These are phyloP conservation scores for Malurus alboscapulatus DNA, from an alignment of 2,113 vertebrate species.

Conservation along the genomic window DNA sequence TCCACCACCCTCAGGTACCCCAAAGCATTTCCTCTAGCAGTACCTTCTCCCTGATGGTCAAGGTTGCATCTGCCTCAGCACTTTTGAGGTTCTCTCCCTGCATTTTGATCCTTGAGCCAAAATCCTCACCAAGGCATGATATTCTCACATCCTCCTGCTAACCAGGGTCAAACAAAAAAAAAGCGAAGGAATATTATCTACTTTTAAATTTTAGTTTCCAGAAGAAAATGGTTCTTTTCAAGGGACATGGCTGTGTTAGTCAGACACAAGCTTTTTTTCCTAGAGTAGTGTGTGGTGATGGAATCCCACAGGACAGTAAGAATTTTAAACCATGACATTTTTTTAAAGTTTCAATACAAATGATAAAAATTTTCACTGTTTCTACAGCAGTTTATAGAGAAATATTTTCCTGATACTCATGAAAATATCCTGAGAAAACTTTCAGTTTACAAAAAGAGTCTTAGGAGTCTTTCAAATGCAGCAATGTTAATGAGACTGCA, in stretches of 20 bases:
- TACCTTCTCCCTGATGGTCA: neutral
- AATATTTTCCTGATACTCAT: neutral
- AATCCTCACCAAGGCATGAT: neutral
- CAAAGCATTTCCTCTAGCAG: neutral
- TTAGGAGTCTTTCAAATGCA: conserved; percentile 1
- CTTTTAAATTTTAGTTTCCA: neutral
- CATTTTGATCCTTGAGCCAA: neutral
- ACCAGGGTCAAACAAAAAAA: neutral
- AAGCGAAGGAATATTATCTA: rapidly evolving
- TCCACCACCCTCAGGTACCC: neutral
- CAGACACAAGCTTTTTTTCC: neutral
- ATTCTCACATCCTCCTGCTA: neutral
- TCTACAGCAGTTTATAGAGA: neutral
- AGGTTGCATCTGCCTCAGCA: neutral
- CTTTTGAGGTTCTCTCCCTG: neutral
- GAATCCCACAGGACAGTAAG: neutral
- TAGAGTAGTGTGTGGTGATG: neutral
- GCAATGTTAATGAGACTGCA: conserved; percentile 34
- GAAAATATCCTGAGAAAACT: conserved; percentile 6
- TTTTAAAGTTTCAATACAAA: neutral
- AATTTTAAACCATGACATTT: neutral
- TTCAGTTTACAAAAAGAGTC: neutral
- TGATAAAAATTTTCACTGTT: neutral
- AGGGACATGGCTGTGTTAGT: neutral
- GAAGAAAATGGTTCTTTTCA: neutral